These are phyloP conservation scores for Globodera ellingtonae DNA, from an alignment of 1,140 invertebrate species.

Conservation along the genomic window DNA sequence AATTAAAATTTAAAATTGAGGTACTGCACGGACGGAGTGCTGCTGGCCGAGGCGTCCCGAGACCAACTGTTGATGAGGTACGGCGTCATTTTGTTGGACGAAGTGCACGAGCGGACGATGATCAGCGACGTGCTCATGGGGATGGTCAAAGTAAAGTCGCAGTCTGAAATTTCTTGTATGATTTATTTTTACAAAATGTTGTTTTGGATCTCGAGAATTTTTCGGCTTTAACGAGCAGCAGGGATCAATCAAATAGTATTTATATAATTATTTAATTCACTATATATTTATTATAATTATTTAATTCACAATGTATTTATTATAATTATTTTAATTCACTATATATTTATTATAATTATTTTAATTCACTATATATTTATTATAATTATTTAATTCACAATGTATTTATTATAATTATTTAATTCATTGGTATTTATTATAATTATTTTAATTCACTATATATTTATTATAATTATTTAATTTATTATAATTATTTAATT, in stretches of 20 bases:
- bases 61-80: conserved; percentile 87
- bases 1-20: too few species aligned
- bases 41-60: conserved; percentile 77
- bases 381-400: conserved; percentile 70
- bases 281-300: conserved; percentile 70
- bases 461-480: too few species aligned
- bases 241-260: too few species aligned
- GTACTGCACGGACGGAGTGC: conserved; percentile 98
- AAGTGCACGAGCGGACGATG: conserved; percentile 89
- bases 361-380: background rate
- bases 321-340: conserved; percentile 69
- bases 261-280: conserved; percentile 69
- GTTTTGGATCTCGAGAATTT: too few species aligned
- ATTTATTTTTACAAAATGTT: conserved; percentile 43
- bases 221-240: too few species aligned
- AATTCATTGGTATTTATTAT: conserved; percentile 57
- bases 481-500: conserved; percentile 69
- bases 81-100: conserved; percentile 87
- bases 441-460: conserved; percentile 68
- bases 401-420: conserved; percentile 69
- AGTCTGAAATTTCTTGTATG: background rate
- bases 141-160: background rate
- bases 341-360: conserved; percentile 70
- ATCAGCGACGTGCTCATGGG: conserved; percentile 71
- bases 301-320: background rate